These are phyloP conservation scores for Thymelicus sylvestris DNA, from an alignment of 2,888 invertebrate genomes.

Conservation along the genomic window DNA sequence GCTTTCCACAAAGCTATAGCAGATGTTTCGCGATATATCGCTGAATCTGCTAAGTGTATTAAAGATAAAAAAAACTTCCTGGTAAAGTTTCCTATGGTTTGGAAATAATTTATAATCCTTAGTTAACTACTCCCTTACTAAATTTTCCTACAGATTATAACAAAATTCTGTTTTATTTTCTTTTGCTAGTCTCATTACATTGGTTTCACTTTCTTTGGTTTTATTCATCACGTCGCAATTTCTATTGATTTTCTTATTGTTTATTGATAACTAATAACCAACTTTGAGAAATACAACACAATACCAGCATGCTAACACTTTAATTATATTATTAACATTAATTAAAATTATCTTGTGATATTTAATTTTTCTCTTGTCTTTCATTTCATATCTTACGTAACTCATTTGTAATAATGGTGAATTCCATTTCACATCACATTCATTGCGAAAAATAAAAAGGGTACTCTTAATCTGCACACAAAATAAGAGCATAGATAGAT, in stretches of 20 bases:
- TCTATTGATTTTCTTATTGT: not conserved
- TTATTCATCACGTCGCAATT: constrained; percentile 3
- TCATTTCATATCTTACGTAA: not conserved
- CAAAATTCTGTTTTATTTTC: constrained; percentile 4
- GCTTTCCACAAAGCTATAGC: not conserved
- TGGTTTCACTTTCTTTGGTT: not conserved
- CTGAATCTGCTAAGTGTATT: not conserved
- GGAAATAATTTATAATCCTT: not conserved
- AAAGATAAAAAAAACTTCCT: not conserved
- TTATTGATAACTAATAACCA: constrained; percentile 32
- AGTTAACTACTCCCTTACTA: not conserved
- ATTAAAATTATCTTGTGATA: constrained; percentile 21
- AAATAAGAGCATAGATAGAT: too few relatives aligned
- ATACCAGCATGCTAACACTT: constrained; percentile 28
- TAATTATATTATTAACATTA: constrained; percentile 14
- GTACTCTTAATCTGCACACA: too few relatives aligned
- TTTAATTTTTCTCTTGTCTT: constrained; percentile 2
- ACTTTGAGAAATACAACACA: constrained; percentile 40
- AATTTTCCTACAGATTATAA: not conserved
- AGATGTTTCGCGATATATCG: not conserved
- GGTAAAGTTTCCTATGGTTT: not conserved
- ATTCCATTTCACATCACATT: too few relatives aligned
- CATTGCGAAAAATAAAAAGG: too few relatives aligned
- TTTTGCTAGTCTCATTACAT: constrained; percentile 6
- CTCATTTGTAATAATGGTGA: not conserved